These are phyloP conservation scores for Drosophila lacertosa DNA, from an alignment of 1,140 invertebrate species.

Conservation along the genomic window DNA sequence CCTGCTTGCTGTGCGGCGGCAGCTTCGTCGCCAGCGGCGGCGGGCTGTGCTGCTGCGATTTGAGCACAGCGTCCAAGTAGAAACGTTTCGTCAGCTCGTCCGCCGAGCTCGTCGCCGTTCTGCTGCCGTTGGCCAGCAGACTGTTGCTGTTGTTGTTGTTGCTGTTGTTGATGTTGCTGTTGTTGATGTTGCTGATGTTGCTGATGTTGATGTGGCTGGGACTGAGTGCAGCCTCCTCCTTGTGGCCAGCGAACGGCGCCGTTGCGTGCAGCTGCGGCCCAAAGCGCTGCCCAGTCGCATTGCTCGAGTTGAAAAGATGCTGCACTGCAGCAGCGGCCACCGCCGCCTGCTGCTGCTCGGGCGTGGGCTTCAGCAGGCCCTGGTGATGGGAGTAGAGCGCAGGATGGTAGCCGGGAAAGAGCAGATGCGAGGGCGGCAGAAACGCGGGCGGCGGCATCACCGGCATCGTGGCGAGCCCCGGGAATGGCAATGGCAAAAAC, in stretches of 20 bases:
- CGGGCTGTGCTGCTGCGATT: slow-evolving; percentile 86
- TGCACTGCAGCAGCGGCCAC: slow-evolving; percentile 78
- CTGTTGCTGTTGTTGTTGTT: slow-evolving; percentile 73
- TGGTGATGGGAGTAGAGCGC: slow-evolving; percentile 86
- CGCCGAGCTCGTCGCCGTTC: slow-evolving; percentile 56
- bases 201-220: slow-evolving; percentile 54
- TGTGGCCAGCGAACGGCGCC: slow-evolving; percentile 43
- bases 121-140: slow-evolving; percentile 70
- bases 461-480: slow-evolving; percentile 86
- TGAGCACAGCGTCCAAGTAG: slow-evolving; percentile 89
- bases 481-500: slow-evolving; percentile 86
- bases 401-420: slow-evolving; percentile 88
- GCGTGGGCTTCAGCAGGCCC: slow-evolving; percentile 86
- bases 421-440: slow-evolving; percentile 86
- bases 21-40: slow-evolving; percentile 66
- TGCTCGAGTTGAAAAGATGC: slow-evolving; percentile 73
- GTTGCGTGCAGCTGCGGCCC: slow-evolving; percentile 39
- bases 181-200: too few relatives aligned
- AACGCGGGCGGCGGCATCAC: slow-evolving; percentile 88
- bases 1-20: slow-evolving; percentile 66
- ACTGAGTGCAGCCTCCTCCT: slow-evolving; percentile 51
- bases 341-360: slow-evolving; percentile 67
- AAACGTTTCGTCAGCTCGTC: slow-evolving; percentile 88
- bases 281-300: slow-evolving; percentile 62
- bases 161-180: slow-evolving; percentile 67